These are phyloP conservation scores for Crotalus viridis DNA, from an alignment of 2,113 vertebrate genomes.

Conservation along the genomic window DNA sequence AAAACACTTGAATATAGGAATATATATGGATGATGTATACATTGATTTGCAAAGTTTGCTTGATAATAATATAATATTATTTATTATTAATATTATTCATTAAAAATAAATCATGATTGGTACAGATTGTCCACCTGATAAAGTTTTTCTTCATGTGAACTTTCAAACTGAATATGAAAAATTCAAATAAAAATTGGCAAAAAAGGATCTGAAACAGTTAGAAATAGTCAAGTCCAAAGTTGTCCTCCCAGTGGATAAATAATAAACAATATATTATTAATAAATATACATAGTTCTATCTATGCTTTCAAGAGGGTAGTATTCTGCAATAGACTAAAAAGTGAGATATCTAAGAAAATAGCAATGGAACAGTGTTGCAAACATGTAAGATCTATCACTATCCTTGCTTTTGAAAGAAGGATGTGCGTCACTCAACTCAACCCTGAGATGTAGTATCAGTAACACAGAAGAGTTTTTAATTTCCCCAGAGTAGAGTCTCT, in stretches of 20 bases:
- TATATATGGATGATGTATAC: neutral
- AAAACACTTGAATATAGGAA: slow-evolving; percentile 7
- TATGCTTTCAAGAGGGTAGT: neutral
- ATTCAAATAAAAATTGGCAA: neutral
- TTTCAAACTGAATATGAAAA: neutral
- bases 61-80: neutral
- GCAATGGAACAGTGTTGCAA: neutral
- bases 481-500: neutral
- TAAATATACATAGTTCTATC: neutral
- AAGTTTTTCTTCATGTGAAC: neutral
- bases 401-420: neutral
- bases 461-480: neutral
- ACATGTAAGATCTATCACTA: neutral
- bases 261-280: neutral
- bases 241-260: neutral
- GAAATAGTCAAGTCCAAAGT: neutral
- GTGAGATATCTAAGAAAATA: neutral
- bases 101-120: neutral
- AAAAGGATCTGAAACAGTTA: neutral
- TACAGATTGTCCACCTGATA: neutral
- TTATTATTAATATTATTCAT: too few species aligned
- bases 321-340: neutral
- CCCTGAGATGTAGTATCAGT: neutral
- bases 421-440: neutral
- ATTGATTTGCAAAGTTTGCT: neutral